Conservation (phyloP, 35 echinoderm and acorn worm species). For the Ptychodera flava region DNA sequence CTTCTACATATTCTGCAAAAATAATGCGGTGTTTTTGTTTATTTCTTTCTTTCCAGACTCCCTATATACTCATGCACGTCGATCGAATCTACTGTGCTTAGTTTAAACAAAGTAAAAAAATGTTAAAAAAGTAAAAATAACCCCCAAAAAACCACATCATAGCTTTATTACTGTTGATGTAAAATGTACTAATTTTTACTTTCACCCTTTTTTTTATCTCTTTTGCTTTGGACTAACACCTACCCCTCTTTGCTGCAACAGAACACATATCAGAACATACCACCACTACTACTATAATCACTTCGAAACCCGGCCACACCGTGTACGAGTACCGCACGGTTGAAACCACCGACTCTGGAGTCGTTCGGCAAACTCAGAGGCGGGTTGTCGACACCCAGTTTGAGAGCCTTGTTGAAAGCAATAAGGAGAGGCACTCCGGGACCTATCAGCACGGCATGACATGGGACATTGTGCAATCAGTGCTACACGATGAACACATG, state of each 20-base stretch:
- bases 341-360: background rate
- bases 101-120: no score
- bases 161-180: no score
- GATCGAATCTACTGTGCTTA: no score
- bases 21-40: no score
- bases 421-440: background rate
- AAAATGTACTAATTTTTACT: background rate
- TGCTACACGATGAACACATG: background rate
- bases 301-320: background rate
- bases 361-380: background rate
- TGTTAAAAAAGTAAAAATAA: no score
- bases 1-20: no score
- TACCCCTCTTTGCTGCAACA: background rate
- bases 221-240: background rate
- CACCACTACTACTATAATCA: background rate
- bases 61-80: no score
- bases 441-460: background rate
- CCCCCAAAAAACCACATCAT: no score
- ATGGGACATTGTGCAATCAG: background rate
- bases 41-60: no score
- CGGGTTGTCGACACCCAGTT: background rate
- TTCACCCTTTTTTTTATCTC: background rate
- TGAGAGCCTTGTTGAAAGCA: background rate
- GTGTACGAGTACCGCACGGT: background rate
- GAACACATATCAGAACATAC: background rate